Base-by-base conservation (phyloP, 2,888 invertebrate genomes). In the Chloroclysta siterata region DNA sequence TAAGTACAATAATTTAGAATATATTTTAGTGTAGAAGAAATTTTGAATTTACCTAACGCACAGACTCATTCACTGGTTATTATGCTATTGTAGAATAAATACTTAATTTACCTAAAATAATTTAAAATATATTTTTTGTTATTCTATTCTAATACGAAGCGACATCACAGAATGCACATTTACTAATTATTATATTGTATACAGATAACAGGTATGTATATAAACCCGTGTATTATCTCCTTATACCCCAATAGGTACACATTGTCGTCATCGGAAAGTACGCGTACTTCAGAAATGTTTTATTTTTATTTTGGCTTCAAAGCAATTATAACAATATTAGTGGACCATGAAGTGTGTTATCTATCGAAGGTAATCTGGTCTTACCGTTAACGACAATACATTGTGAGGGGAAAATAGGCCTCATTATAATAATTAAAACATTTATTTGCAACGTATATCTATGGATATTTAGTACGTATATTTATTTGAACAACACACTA, bases 151-250 rank as follows among this genome's bases (percentile, higher is more conserved):
- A 70, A 68, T 52, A 71, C 54, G 46, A 72, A 71, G 72, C 70
- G 60, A 70, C 70, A 74, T 71, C 73, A 74, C 73, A 72, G 66
- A 47, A 71, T 68, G 66, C 70, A 63, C 55, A 57, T 63, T 64
- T 54, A 47, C 8, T 65, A 22, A 59, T 63, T 53, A 41, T 66
- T 56, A 39, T 4, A 41, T 41, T 47, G 41, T 52, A n/a, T 60
- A 65, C 54, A 44, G 22, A 46, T 41, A 15, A 50, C n/a, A 54
- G n/a, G 33, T 55, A 46, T 8, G 39, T 22, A 29, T 52, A 33
- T 17, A 36, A 53, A 53, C 60, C 28, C 47, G 47, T 44, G 48
- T 33, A 22, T n/a, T 33, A 44, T n/a, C 3, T 54, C 33, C 22
- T 53, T 22, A 46, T 53, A 22, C 29, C 17, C n/a, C 11, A 28